Evolutionary conservation across 1,140 invertebrate species (phyloP), one percentile per base, ranked within the genome.

Genomic region (Ooceraea biroi): DNA sequence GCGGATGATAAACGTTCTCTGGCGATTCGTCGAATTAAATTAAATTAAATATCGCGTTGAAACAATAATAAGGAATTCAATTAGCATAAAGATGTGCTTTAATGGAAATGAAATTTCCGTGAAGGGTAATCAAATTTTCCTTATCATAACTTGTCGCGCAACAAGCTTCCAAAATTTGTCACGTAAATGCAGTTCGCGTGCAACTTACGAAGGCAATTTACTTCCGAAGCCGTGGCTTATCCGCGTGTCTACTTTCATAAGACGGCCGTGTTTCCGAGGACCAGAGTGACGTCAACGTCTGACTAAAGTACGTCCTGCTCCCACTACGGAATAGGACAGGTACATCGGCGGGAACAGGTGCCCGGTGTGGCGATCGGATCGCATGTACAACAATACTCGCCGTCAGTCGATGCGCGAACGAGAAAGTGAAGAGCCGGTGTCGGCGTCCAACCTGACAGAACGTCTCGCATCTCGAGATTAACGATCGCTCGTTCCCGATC

Each of bases 361-460:
- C 82, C 88, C 68, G n/a, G 77, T 83, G 77, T 82, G 88, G 76
- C 85, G 82, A 90, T 90, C 89, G 84, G 77, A 14, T 78, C 27
- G 55, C 84, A 84, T 80, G 72, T 89, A 84, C 68, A 69, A 61
- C 77, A 85, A 88, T 85, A 88, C 74, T 36, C 50, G 60, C 46
- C 69, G 87, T 22, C 84, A 90, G 87, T 90, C 83, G 86, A 74
- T 78, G 71, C 72, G 89, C 87, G 87, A 84, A 84, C 87, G 87
- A 86, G 88, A 90, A 90, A 90, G 88, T 87, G 88, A 90, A 72
- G 77, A 87, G 83, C 87, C 85, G 78, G 66, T 36, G 36, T 41
- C 50, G 36, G 74, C 25, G 41, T 27, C 27, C 60, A 52, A 25
- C 50, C 74, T 5, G 44, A 60, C 60, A 11, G n/a, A 80, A 17